These are phyloP conservation scores for Antidorcas marsupialis DNA, from an alignment of 2,113 vertebrate genomes.

Conservation along the genomic window DNA sequence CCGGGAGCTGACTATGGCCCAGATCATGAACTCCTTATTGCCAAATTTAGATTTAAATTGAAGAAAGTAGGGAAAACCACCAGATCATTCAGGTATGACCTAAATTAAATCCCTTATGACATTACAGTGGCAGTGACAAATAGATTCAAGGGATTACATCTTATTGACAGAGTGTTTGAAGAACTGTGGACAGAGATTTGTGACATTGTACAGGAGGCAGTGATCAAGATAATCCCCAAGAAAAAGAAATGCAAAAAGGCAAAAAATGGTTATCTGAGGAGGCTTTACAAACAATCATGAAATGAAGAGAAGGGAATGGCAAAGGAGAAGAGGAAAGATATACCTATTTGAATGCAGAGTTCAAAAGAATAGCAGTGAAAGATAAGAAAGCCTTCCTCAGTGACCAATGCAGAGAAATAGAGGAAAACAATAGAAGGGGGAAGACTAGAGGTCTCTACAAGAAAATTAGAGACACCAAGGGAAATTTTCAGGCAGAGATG, in stretches of 20 bases:
- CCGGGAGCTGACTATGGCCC: accelerated
- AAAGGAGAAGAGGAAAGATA: not conserved
- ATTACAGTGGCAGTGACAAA: not conserved
- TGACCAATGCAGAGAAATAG: not conserved
- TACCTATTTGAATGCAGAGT: not conserved
- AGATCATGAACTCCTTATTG: not conserved
- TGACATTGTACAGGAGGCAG: not conserved
- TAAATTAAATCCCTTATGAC: not conserved
- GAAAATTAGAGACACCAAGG: not conserved
- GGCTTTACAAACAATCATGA: not conserved
- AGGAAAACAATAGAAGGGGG: not conserved
- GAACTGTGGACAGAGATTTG: not conserved
- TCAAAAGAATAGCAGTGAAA: not conserved
- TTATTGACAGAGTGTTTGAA: not conserved
- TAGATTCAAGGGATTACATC: not conserved
- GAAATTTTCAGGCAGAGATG: not conserved
- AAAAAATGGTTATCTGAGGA: not conserved
- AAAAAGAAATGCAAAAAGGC: not conserved
- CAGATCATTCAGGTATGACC: not conserved
- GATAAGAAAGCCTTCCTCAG: not conserved
- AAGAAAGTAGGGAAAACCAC: not conserved
- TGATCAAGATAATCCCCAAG: not conserved
- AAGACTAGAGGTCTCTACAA: not conserved
- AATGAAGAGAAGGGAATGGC: not conserved
- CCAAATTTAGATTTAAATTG: not conserved